Conservation (phyloP, 2,113 vertebrate species). For the Pao palembangensis region DNA sequence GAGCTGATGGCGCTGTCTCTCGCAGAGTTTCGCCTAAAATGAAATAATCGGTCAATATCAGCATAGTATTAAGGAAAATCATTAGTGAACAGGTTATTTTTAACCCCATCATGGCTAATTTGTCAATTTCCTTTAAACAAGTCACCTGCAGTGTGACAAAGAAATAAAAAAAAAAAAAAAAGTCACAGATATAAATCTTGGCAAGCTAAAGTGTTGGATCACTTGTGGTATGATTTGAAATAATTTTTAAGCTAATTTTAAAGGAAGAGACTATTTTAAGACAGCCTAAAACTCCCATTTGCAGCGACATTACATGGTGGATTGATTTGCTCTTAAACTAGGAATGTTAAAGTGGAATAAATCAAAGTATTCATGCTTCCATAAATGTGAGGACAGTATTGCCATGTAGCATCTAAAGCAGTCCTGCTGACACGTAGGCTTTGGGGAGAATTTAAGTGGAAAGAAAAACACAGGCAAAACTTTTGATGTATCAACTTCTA, state of each 20-base stretch:
- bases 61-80: no score
- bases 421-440: no score
- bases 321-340: slow-evolving; percentile 28
- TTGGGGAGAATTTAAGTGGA: no score
- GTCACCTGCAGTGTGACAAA: background rate
- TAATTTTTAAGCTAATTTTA: slow-evolving; percentile 8
- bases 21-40: slow-evolving; percentile 43
- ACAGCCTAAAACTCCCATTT: slow-evolving; percentile 23
- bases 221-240: slow-evolving; percentile 12
- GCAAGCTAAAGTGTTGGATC: background rate
- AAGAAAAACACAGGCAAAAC: no score
- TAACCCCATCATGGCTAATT: background rate
- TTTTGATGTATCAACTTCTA: no score
- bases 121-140: background rate
- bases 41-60: slow-evolving; percentile 44
- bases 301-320: slow-evolving; percentile 27
- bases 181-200: no score
- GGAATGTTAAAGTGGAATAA: slow-evolving; percentile 25
- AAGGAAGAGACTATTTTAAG: slow-evolving; percentile 14
- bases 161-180: no score
- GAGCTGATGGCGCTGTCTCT: slow-evolving; percentile 24
- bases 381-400: background rate
- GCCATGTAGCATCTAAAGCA: background rate
- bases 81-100: slow-evolving; percentile 2
- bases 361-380: background rate